Conservation (phyloP, 2,113 vertebrate species). For the Varanus salvator region DNA sequence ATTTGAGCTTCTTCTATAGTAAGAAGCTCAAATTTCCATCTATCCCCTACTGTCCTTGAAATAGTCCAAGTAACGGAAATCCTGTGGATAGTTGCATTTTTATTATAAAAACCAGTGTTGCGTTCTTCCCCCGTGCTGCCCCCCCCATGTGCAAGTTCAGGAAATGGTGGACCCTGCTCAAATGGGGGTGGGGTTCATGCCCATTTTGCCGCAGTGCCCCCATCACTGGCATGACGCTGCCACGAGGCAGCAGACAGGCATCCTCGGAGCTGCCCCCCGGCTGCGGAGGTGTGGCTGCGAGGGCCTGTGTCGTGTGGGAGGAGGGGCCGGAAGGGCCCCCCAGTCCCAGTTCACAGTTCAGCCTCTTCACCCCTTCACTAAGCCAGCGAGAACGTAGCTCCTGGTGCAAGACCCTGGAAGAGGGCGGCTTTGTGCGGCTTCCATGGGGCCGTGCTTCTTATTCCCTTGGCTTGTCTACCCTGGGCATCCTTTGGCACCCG, state of each 20-base stretch:
- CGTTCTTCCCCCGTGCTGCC: not conserved
- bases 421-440: not conserved
- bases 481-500: conserved; percentile 17
- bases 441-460: conserved; percentile 8
- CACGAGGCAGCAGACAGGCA: no score
- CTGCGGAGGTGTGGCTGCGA: not conserved
- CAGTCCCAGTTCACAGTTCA: not conserved
- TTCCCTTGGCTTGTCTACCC: not conserved
- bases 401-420: no score
- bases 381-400: not conserved
- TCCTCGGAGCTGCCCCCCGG: no score
- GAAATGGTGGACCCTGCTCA: no score
- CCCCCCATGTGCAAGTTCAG: no score
- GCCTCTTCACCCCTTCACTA: not conserved
- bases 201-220: not conserved
- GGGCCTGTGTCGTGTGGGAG: not conserved
- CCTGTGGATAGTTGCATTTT: not conserved
- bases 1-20: no score
- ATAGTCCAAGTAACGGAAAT: not conserved
- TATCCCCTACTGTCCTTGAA: not conserved
- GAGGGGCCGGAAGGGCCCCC: not conserved
- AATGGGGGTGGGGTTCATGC: not conserved
- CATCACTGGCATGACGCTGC: no score
- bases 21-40: not conserved
- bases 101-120: not conserved